A percentile compares a stretch with the other conserved stretches of the same genome.
These are phyloP conservation scores for Drosophila austrosaltans DNA, from an alignment of 2,888 invertebrate species.

Conservation along the genomic window DNA sequence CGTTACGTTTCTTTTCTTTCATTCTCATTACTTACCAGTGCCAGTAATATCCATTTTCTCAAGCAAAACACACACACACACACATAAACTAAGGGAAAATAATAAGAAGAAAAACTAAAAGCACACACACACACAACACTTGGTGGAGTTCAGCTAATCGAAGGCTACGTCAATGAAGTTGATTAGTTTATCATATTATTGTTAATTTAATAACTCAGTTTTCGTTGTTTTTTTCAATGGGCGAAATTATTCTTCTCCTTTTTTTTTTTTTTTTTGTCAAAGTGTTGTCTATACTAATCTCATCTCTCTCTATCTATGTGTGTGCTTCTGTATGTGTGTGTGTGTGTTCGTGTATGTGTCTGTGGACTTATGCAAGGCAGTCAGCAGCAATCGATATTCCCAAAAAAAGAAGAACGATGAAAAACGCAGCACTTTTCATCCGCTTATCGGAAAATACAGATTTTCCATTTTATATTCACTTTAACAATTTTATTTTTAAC, in stretches of 20 bases:
- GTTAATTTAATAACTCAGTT: neutral
- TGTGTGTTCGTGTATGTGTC: conserved; percentile 58
- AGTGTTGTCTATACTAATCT: conserved; percentile 28
- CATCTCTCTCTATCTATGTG: neutral
- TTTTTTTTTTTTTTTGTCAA: conserved; percentile 12
- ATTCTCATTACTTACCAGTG: conserved; percentile 52
- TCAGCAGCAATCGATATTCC: conserved; percentile 78
- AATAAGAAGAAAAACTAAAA: neutral
- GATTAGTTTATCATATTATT: neutral
- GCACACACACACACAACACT: neutral
- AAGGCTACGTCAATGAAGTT: neutral
- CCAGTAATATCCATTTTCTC: conserved; percentile 30
- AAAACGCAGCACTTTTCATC: conserved; percentile 30
- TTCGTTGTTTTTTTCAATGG: neutral
- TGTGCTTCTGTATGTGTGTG: conserved; percentile 11
- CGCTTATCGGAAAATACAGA: conserved; percentile 43
- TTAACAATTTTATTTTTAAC: neutral
- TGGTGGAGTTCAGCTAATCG: neutral
- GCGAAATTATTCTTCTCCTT: conserved; percentile 5
- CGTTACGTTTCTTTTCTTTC: conserved; percentile 25
- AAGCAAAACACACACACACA: conserved; percentile 12
- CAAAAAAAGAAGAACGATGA: conserved; percentile 49
- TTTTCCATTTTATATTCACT: neutral
- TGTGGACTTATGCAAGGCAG: conserved; percentile 79
- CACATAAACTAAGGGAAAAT: conserved; percentile 1